Evolutionary conservation across 2,888 invertebrate species (phyloP).

Genomic region (Corbicula japonica): DNA sequence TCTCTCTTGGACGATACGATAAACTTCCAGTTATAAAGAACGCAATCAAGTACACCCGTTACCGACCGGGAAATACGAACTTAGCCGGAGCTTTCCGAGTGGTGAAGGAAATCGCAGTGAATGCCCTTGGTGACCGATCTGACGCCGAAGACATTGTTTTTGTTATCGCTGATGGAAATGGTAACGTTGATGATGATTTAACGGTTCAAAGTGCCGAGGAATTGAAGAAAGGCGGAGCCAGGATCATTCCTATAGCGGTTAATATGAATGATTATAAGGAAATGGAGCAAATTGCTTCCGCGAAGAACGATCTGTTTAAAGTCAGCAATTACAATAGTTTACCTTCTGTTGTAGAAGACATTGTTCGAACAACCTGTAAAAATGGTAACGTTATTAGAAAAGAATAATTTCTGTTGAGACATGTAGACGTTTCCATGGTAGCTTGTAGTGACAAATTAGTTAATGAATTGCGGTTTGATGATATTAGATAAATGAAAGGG

Average conservation of each 20-base stretch:
- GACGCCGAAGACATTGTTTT: constrained; percentile 76
- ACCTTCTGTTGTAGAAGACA: constrained; percentile 67
- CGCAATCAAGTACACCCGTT: constrained; percentile 73
- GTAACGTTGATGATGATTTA: constrained; percentile 78
- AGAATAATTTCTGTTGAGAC: neutral
- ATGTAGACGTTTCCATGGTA: neutral
- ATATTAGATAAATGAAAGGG: neutral
- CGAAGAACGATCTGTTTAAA: constrained; percentile 73
- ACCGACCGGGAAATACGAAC: constrained; percentile 80
- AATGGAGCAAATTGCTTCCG: constrained; percentile 74
- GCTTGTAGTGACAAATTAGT: neutral
- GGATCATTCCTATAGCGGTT: constrained; percentile 78
- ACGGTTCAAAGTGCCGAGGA: constrained; percentile 77
- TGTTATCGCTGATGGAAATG: constrained; percentile 81
- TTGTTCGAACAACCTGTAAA: constrained; percentile 73
- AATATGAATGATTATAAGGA: constrained; percentile 71
- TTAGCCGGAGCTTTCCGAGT: constrained; percentile 78
- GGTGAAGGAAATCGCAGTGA: constrained; percentile 67
- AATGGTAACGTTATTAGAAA: constrained; percentile 38
- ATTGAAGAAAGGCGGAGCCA: constrained; percentile 75
- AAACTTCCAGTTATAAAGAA: constrained; percentile 55
- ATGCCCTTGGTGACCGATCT: constrained; percentile 70
- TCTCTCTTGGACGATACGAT: constrained; percentile 77
- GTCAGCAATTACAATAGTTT: constrained; percentile 75
- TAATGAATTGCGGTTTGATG: neutral